Conservation (phyloP, 2,888 invertebrate genomes). For the Gastracanthus pulcherrimus region DNA sequence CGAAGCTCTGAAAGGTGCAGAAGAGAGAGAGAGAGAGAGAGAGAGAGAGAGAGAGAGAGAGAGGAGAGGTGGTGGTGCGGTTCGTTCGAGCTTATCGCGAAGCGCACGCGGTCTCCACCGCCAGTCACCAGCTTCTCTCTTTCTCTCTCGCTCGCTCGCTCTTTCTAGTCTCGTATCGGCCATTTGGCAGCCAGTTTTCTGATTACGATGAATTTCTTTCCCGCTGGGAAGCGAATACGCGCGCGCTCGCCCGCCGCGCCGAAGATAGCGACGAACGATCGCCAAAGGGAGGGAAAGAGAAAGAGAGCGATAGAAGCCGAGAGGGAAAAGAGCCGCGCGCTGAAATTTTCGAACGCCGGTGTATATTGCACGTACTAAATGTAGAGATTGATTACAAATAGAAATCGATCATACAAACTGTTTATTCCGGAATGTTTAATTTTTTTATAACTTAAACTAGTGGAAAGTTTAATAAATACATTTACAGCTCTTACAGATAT, state of each 20-base stretch:
- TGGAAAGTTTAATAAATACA: no score
- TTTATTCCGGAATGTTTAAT: no score
- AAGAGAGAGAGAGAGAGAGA: slow-evolving; percentile 10
- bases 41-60: no score
- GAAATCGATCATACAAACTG: no score
- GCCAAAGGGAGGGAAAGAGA: background rate
- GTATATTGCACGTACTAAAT: no score
- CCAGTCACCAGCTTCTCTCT: slow-evolving; percentile 65
- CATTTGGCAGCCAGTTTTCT: slow-evolving; percentile 68
- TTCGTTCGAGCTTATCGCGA: slow-evolving; percentile 72
- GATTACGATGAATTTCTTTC: slow-evolving; percentile 70
- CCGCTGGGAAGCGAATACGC: slow-evolving; percentile 57
- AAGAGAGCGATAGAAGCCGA: background rate
- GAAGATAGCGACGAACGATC: background rate
- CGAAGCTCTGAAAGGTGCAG: slow-evolving; percentile 56
- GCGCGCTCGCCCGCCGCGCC: no score
- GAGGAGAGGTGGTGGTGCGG: slow-evolving; percentile 22
- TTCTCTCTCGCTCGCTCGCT: background rate
- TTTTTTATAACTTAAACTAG: no score
- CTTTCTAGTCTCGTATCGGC: slow-evolving; percentile 63
- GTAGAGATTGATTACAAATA: background rate
- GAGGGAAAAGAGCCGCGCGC: background rate
- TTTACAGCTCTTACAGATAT: no score
- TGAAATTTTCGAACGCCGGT: background rate
- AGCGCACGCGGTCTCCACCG: slow-evolving; percentile 75